These are phyloP conservation scores for Pyrgilauda ruficollis DNA, from an alignment of 2,113 vertebrate species.

Conservation along the genomic window DNA sequence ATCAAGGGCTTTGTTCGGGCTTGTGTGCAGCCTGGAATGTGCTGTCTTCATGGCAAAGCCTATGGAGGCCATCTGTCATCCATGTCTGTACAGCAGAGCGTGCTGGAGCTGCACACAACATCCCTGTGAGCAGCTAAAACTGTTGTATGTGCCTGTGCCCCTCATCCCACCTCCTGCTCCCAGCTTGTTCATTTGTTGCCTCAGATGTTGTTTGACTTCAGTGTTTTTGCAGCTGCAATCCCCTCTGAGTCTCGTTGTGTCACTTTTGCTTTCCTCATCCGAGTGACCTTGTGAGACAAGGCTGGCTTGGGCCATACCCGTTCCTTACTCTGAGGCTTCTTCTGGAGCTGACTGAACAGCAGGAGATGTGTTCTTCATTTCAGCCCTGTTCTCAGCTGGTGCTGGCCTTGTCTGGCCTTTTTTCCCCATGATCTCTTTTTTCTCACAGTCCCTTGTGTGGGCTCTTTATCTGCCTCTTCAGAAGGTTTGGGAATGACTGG, in stretches of 20 bases:
- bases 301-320: neutral
- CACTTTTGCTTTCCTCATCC: neutral
- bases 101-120: neutral
- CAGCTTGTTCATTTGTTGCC: neutral
- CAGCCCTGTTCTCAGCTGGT: neutral
- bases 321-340: neutral
- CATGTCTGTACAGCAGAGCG: accelerated
- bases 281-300: neutral
- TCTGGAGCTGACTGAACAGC: neutral
- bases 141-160: neutral
- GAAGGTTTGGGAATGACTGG: neutral
- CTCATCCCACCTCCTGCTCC: neutral
- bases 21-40: neutral
- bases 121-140: neutral
- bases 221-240: neutral
- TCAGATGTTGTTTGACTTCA: neutral
- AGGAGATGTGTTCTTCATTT: neutral
- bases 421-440: neutral
- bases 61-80: neutral
- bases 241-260: neutral
- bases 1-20: neutral
- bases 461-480: neutral
- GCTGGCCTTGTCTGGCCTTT: neutral
- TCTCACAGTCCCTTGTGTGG: neutral
- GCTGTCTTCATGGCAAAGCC: neutral